Conservation (phyloP, 2,888 invertebrate genomes). For the Papilio gigon region DNA sequence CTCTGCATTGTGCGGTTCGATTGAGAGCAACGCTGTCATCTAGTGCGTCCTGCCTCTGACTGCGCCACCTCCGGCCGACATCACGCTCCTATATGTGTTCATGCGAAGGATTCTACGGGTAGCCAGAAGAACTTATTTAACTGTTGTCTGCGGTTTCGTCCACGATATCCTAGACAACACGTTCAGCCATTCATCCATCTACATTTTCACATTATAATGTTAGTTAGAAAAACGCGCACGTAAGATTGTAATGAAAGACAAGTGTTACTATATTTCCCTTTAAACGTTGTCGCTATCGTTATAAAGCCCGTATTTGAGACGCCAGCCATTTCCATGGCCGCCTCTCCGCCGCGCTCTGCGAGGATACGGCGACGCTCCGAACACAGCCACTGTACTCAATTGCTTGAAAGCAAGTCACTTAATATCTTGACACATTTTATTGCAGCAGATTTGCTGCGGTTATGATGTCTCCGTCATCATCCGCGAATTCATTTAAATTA, state of each 20-base stretch:
- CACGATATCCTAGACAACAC: no score
- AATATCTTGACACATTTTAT: slow-evolving; percentile 6
- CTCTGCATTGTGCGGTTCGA: slow-evolving; percentile 13
- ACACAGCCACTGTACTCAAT: slow-evolving; percentile 5
- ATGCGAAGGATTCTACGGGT: background rate
- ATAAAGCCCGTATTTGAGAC: background rate
- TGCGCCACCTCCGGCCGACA: background rate
- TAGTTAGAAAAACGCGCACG: no score
- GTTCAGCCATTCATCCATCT: no score
- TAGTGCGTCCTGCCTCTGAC: slow-evolving; percentile 1
- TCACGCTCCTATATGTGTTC: background rate
- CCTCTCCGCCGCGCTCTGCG: background rate
- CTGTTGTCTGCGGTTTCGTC: background rate
- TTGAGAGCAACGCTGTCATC: slow-evolving; percentile 20
- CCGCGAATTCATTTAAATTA: background rate
- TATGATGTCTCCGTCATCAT: background rate
- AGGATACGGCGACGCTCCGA: background rate
- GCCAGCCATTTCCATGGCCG: background rate
- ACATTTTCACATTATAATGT: no score
- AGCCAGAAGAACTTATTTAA: background rate
- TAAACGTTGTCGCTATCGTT: background rate
- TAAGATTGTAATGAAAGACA: background rate
- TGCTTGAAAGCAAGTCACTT: slow-evolving; percentile 9
- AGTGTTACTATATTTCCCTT: background rate
- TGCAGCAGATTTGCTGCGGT: background rate